These are phyloP conservation scores for Tillus elongatus DNA, from an alignment of 2,888 invertebrate genomes.

Conservation along the genomic window DNA sequence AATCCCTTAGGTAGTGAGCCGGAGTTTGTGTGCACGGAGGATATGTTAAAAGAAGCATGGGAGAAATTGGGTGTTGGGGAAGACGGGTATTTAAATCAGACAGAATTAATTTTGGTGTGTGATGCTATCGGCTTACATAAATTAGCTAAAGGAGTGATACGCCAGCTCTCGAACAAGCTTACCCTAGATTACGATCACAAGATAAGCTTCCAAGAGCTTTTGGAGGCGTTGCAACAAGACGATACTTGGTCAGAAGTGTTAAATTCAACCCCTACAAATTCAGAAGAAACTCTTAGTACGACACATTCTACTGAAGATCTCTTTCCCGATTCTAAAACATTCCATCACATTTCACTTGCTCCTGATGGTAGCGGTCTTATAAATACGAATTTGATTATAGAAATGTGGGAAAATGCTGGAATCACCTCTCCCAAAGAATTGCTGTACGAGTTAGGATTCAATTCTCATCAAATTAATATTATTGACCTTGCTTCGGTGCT, in stretches of 20 bases:
- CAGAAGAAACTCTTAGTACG: constrained; percentile 16
- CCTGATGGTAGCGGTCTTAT: constrained; percentile 37
- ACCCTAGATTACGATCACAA: constrained; percentile 54
- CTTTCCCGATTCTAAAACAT: constrained; percentile 34
- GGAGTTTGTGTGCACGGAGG: constrained; percentile 44
- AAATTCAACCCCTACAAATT: constrained; percentile 19
- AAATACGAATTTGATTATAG: constrained; percentile 49
- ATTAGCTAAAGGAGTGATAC: constrained; percentile 53
- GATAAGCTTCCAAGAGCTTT: constrained; percentile 57
- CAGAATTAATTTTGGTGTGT: constrained; percentile 55
- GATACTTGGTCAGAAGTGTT: constrained; percentile 39
- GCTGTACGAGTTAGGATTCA: constrained; percentile 59
- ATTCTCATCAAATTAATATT: constrained; percentile 48
- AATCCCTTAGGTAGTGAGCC: constrained; percentile 34
- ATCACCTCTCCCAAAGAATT: constrained; percentile 56
- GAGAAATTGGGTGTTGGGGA: constrained; percentile 51
- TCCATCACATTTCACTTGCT: constrained; percentile 38
- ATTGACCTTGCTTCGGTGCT: constrained; percentile 56
- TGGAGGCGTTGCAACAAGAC: constrained; percentile 51
- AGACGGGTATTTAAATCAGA: constrained; percentile 53
- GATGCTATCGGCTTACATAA: constrained; percentile 57
- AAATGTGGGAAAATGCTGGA: constrained; percentile 65
- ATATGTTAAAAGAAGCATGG: constrained; percentile 56
- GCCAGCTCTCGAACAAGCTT: constrained; percentile 57
- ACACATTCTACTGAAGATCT: constrained; percentile 22